Base-by-base conservation (phyloP, 2,888 invertebrate genomes). In the Hartigia nigra region DNA sequence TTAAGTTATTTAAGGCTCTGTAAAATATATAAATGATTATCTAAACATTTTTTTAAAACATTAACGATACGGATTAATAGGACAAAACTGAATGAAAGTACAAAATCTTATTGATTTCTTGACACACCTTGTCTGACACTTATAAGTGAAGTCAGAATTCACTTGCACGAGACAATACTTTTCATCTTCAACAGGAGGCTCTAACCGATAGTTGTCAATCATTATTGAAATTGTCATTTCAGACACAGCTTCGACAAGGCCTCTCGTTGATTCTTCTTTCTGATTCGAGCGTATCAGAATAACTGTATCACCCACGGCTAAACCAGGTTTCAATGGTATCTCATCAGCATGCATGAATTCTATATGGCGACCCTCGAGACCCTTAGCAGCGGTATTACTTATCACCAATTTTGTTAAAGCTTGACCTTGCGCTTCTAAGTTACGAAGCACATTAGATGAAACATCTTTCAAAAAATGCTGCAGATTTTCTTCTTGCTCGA, bases 71-170 rank as follows among this genome's bases (percentile, higher is more conserved):
- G 1, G 2, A 14, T 9, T 55, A 23, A 9, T 12, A 36, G 32
- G 39, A 12, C 31, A 35, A 23, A 77, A 37, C 1, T 14, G 74
- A 77, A 5, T 4, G 9, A 39, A 78, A 77, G 3, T 74, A 23
- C 35, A 23, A 4, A 39, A 23, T 39, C 2, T 39, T 23, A 5
- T 23, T 0, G 9, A 39, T 39, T 23, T 39, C 55, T 55, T 55
- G 23, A 55, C 76, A 36, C 35, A 87, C 86, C 82, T 82, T 23
- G 81, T 85, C 81, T 87, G 87, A 79, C 79, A 81, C 69, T 82
- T 86, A 32, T 87, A 87, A 12, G 87, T 87, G 70, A 83, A 83
- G 78, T 87, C 87, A 35, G 87, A 87, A 75, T 87, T 86, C 14
- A 86, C 84, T 82, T 86, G 87, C 9, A 86, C 79, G 11, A 87